Base-by-base conservation (phyloP, 2,888 invertebrate species). In the Unio delphinus region DNA sequence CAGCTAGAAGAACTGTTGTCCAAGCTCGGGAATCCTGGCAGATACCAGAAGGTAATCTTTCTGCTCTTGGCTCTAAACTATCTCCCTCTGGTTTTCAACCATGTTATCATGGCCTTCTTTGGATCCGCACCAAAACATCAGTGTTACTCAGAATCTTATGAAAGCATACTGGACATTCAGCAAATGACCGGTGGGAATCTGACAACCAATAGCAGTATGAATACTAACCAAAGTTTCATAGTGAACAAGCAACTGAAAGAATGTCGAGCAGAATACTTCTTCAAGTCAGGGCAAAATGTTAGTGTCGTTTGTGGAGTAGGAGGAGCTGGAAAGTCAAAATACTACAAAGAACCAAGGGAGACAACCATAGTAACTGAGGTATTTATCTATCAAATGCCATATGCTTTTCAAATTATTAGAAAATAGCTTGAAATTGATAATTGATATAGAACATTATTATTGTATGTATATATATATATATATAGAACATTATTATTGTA, bases 71-170 rank as follows among this genome's bases (percentile, higher is more conserved):
- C 83, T 26, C 80, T 81, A 64, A 85, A 86, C 70, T 85, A 87
- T 72, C 79, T 84, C 55, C 82, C 82, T 3, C 68, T 87, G 23
- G 82, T 86, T 18, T 84, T 86, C 70, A 86, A 87, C 70, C 85
- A 86, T 75, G 79, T 87, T 7, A 82, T 84, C 64, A 87, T 87
- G 86, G 85, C 85, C 1, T 83, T 87, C 67, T 83, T 80, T 69
- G 86, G 85, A 34, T 61, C 80, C 54, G 66, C 76, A 57, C 75
- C 80, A 3, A 72, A 70, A 1, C 80, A 83, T 61, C 65, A 70
- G 56, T 86, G 86, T 72, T 70, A 76, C 23, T 70, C 70, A 34
- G 73, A 58, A 45, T 68, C 65, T 56, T 75, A 67, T 18, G 58
- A 67, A 64, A 56, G 58, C 63, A 56, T 59, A 56, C 28, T 55